phyloP scores from a whole-genome alignment of 2,113 vertebrate genomes.

The Catharus minimus region DNA sequence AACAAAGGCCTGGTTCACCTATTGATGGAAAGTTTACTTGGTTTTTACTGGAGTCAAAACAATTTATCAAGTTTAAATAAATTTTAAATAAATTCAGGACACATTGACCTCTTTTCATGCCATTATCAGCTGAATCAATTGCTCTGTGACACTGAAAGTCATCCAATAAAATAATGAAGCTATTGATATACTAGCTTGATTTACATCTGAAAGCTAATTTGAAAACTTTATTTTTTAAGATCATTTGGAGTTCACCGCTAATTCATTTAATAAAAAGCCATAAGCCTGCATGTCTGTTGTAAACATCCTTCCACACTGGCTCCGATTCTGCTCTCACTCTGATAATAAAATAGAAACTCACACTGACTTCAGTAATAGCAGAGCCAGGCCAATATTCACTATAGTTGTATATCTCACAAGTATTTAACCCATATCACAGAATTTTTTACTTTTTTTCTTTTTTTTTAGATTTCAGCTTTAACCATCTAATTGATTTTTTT shows the following conservation, averaged over 20 bases:
- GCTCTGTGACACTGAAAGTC: background rate
- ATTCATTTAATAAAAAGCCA: background rate
- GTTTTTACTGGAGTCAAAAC: background rate
- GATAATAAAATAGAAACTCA: background rate
- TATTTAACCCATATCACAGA: background rate
- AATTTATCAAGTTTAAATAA: background rate
- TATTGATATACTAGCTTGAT: background rate
- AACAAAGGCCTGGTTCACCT: background rate
- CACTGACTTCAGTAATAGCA: background rate
- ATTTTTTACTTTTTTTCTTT: background rate
- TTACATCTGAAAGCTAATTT: background rate
- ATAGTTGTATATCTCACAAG: background rate
- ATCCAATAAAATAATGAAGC: background rate
- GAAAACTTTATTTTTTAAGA: background rate
- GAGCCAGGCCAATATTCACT: background rate
- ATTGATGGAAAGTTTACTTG: background rate
- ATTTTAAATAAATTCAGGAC: background rate
- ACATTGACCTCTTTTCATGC: background rate
- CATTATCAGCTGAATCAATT: background rate
- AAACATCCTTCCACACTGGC: background rate
- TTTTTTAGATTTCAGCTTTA: background rate
- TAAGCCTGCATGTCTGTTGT: background rate
- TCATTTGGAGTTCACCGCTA: background rate
- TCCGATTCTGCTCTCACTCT: background rate
- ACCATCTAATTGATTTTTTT: rapidly evolving